Conservation (phyloP, 2,113 vertebrate species). For the Cercocebus atys region DNA sequence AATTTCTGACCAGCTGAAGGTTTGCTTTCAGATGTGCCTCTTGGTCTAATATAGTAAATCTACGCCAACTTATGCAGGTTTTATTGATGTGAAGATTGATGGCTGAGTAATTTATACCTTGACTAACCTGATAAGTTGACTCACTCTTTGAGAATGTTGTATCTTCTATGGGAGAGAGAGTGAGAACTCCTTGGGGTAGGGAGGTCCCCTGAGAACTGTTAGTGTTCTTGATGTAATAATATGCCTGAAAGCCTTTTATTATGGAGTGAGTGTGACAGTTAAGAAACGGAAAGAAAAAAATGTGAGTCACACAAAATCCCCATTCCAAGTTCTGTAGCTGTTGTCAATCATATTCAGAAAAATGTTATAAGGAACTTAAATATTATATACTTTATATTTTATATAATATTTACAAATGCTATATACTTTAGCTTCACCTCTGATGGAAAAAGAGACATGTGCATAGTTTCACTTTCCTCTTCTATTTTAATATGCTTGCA, state of each 20-base stretch:
- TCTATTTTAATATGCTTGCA: not conserved
- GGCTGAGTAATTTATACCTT: not conserved
- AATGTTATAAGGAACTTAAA: not conserved
- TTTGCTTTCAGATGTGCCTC: not conserved
- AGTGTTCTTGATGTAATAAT: constrained; percentile 51
- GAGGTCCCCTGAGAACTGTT: constrained; percentile 61
- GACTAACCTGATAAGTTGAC: constrained; percentile 1
- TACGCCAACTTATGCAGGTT: not conserved
- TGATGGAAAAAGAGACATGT: not conserved
- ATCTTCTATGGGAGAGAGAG: constrained; percentile 43
- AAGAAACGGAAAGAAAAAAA: constrained; percentile 53
- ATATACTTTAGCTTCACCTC: not conserved
- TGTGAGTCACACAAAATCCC: constrained; percentile 37
- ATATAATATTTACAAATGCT: not conserved
- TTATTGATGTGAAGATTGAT: not conserved
- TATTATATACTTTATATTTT: not conserved
- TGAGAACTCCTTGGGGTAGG: constrained; percentile 59
- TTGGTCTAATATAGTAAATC: not conserved
- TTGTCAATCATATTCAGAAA: not conserved
- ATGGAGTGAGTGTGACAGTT: constrained; percentile 37
- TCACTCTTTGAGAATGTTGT: constrained; percentile 1
- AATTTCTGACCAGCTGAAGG: constrained; percentile 3
- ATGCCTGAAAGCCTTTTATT: constrained; percentile 40
- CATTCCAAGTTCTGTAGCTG: not conserved
- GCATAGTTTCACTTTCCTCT: not conserved